Percentiles rank a stretch among this genome's conserved stretches.
phyloP scores from a whole-genome alignment of 2,113 vertebrate species.

The Chloroceryle aenea region DNA sequence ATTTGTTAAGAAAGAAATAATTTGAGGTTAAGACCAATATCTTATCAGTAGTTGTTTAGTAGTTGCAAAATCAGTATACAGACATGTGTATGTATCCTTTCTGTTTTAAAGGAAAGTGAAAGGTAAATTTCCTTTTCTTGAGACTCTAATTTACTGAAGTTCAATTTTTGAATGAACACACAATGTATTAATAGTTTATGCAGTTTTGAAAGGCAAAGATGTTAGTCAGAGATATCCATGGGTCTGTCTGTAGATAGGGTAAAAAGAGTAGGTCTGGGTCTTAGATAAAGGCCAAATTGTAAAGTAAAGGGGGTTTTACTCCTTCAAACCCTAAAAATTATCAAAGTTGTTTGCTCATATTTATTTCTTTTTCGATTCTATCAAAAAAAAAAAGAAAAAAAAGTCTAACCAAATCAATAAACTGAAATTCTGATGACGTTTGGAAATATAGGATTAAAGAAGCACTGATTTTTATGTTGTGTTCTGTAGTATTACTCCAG shows the following conservation, averaged over 20 bases:
- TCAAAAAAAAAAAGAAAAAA: neutral
- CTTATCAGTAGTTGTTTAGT: neutral
- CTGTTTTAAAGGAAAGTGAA: neutral
- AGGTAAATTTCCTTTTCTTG: neutral
- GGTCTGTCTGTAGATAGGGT: neutral
- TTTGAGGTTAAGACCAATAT: neutral
- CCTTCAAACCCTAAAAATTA: too few relatives aligned
- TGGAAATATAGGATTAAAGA: neutral
- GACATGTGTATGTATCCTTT: neutral
- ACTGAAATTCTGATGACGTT: neutral
- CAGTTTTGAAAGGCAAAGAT: neutral
- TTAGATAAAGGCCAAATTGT: neutral
- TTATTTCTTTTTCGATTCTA: neutral
- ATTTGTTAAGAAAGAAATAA: neutral
- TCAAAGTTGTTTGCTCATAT: neutral
- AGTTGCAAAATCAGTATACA: neutral
- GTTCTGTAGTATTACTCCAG: neutral
- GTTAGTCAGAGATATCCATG: neutral
- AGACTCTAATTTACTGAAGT: neutral
- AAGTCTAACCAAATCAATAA: too few relatives aligned
- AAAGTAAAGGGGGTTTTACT: neutral
- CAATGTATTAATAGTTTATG: neutral
- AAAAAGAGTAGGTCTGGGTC: neutral
- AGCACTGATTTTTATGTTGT: rapidly evolving
- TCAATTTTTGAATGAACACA: neutral